A percentile compares a stretch with the other conserved stretches of the same genome.
phyloP scores from a whole-genome alignment of 2,888 invertebrate species.

The Sinodicranocentrus sp. region DNA sequence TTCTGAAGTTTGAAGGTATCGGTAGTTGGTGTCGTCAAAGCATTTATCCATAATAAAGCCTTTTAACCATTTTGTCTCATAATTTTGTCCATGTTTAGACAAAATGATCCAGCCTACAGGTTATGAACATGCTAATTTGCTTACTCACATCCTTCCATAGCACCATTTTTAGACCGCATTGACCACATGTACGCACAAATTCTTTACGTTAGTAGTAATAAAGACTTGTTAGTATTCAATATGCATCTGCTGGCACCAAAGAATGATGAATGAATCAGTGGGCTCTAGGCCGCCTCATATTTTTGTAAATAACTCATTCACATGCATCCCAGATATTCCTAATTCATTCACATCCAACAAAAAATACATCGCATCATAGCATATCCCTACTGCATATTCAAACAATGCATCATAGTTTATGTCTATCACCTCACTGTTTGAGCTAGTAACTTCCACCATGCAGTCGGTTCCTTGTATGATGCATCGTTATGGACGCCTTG shows the following conservation, averaged over 20 bases:
- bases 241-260: not conserved
- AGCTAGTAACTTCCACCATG: too few species aligned
- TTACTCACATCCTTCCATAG: not conserved
- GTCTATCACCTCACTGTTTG: not conserved
- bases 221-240: not conserved
- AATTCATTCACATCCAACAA: not conserved
- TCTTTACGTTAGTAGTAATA: not conserved
- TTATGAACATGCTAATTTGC: not conserved
- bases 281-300: not conserved
- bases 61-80: too few species aligned
- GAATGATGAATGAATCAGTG: conserved; percentile 15
- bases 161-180: not conserved
- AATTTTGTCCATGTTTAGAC: not conserved
- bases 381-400: not conserved
- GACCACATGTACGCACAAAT: not conserved
- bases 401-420: not conserved
- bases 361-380: conserved; percentile 8
- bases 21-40: too few species aligned
- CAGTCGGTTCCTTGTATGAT: too few species aligned
- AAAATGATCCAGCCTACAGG: conserved; percentile 7
- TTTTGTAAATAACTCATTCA: conserved; percentile 78
- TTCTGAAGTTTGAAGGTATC: too few species aligned
- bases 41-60: too few species aligned
- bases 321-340: conserved; percentile 34
- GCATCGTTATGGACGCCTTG: conserved; percentile 34